phyloP scores from a whole-genome alignment of 2,113 vertebrate genomes.

The Cynocephalus volans region DNA sequence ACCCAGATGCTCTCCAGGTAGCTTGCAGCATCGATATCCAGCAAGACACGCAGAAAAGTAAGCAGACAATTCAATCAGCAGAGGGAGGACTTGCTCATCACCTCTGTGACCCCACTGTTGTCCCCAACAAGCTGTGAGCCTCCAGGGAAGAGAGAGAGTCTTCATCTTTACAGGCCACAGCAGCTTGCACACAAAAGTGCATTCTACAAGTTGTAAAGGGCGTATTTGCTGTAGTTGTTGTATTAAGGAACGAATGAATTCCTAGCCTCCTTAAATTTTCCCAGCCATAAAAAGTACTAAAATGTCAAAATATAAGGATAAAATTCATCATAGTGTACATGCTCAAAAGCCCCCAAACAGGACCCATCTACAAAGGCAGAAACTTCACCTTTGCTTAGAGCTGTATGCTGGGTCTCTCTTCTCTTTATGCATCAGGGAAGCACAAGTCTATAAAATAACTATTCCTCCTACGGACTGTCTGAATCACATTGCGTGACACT shows the following conservation, averaged over 20 bases:
- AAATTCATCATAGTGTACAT: neutral
- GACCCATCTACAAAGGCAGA: neutral
- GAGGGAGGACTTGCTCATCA: neutral
- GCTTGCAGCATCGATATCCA: neutral
- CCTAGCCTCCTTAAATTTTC: neutral
- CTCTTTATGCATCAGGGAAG: neutral
- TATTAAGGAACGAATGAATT: neutral
- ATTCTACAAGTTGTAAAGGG: no score
- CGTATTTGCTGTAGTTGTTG: neutral
- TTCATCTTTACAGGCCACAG: neutral
- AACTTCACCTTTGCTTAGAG: neutral
- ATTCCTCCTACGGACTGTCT: neutral
- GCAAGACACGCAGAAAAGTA: neutral
- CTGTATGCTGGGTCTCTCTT: neutral
- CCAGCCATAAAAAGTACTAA: neutral
- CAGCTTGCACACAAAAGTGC: neutral
- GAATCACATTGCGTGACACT: neutral
- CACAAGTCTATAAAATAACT: neutral
- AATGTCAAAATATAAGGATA: neutral
- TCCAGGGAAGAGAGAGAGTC: neutral
- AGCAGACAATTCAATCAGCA: neutral
- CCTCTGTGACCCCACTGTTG: neutral
- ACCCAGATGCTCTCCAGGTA: neutral
- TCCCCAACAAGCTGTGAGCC: neutral
- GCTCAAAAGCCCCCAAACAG: neutral